Base-by-base conservation (phyloP, 2,797 vertebrate species). In the Hypotaenidia philippensis region DNA sequence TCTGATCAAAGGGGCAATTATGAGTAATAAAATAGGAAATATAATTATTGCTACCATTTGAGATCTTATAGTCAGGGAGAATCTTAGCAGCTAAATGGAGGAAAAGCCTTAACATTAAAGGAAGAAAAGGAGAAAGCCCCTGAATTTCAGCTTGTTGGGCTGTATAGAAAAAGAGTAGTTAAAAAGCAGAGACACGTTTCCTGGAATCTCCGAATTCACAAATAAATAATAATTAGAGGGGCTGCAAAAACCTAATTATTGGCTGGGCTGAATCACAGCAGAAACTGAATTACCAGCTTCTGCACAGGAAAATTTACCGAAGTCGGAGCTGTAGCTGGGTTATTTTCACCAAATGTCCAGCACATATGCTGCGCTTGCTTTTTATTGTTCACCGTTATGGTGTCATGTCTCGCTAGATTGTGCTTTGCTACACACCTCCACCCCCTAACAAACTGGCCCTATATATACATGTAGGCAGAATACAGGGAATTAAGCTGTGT, bases 341-440 rank as follows among this genome's bases (percentile, higher is more conserved):
- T 91, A 95, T 94, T 95, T 97, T 80, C 92, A 94, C 90, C 96
- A 96, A 96, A 93, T 96, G 94, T 90, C 95, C 95, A 96, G 95
- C 93, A 96, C 85, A 95, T 93, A 95, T 96, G 92, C 89, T 95
- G 55, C 4, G 1, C 94, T 90, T 90, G 91, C 93, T 96, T 96
- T 44, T 96, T 95, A 96, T 96, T 95, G 94, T 97, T 97, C 96
- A 95, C 92, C 74, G 74, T 94, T 97, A 81, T 96, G 96, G 96
- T 96, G 96, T 96, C 95, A 64, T 89, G 96, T 96, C 96, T 96
- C 87, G 95, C 95, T 96, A 97, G 96, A 96, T 96, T 97, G 91
- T 96, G 94, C 95, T 96, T 97, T 96, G 94, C 91, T 95, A 92
- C 94, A 96, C 96, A 96, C 95, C 92, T 96, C 95, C 95, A 95